A percentile compares a stretch with the other conserved stretches of the same genome.
These are phyloP conservation scores for Bombyx mori DNA, from an alignment of 1,140 invertebrate genomes.

Conservation along the genomic window DNA sequence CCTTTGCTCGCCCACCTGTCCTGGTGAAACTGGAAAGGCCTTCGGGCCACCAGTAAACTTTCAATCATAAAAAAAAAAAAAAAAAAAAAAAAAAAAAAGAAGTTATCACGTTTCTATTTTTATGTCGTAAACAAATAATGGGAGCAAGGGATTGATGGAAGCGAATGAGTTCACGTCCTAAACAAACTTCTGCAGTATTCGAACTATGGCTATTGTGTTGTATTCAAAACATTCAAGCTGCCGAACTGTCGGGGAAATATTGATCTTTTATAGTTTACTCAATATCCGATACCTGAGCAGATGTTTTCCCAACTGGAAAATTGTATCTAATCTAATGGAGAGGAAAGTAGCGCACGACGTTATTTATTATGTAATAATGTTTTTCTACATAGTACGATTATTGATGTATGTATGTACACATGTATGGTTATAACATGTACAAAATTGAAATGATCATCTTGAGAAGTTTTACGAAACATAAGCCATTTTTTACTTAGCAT, in stretches of 20 bases:
- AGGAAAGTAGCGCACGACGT: no score
- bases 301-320: constrained; percentile 13
- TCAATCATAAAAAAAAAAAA: no score
- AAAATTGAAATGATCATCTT: no score
- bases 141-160: constrained; percentile 48
- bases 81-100: no score
- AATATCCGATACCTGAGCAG: constrained; percentile 17
- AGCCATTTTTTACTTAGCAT: no score
- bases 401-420: no score
- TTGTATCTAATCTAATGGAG: constrained; percentile 2
- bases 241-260: constrained; percentile 23
- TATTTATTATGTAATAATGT: not conserved
- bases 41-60: no score
- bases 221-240: constrained; percentile 28
- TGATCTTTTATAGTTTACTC: constrained; percentile 28
- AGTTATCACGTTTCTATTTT: constrained; percentile 29
- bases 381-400: no score
- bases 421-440: no score
- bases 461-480: no score
- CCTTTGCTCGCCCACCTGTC: no score
- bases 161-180: constrained; percentile 53
- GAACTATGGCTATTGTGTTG: constrained; percentile 32
- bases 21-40: no score
- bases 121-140: constrained; percentile 49
- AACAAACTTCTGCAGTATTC: constrained; percentile 45